Base-by-base conservation (phyloP, 1,140 invertebrate species). In the Drosophila triauraria region DNA sequence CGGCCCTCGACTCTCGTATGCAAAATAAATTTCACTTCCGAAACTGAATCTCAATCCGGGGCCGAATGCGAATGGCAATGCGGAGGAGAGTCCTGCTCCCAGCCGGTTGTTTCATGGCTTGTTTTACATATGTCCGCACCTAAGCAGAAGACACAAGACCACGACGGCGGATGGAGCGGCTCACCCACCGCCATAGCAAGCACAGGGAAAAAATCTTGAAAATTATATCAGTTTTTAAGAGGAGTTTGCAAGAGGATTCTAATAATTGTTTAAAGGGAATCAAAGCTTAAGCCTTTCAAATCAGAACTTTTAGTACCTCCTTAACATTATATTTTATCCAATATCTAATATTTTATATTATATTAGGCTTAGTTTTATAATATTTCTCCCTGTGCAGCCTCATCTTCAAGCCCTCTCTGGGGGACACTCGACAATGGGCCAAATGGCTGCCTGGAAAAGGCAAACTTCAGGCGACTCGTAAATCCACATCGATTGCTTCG, bases 11-110 rank as follows among this genome's bases (percentile, higher is more conserved):
- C 6, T 38, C 51, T 54, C 67, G 67, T 91, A 92, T 91, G 86
- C 86, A 92, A 91, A 91, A 91, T 91, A 91, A 90, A 90, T 91
- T 91, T 91, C 90, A 91, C 90, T 91, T 91, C 90, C 90, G 82
- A 91, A 91, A 82, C 87, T 81, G 82, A 84, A 79, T 75, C 61
- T 56, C 63, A 71, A 47, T 42, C 62, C 40, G 62, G 46, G 44
- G 42, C 65, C 38, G 43, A 44, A 68, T 67, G 56, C 43, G 57
- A 59, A 58, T 58, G 51, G 43, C 44, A 32, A 30, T 35, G 35
- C 20, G 27, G 50, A 51, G 27, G 46, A 51, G 61, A 35, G 63
- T 70, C 64, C 58, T 69, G 38, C 64, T 60, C 42, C 38, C 78
- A 79, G 75, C 63, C 77, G 47, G 65, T 76, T 87, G 83, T 91